A percentile compares a stretch with the other conserved stretches of the same genome.
phyloP scores from a whole-genome alignment of 2,113 vertebrate genomes.

The Nanger granti region DNA sequence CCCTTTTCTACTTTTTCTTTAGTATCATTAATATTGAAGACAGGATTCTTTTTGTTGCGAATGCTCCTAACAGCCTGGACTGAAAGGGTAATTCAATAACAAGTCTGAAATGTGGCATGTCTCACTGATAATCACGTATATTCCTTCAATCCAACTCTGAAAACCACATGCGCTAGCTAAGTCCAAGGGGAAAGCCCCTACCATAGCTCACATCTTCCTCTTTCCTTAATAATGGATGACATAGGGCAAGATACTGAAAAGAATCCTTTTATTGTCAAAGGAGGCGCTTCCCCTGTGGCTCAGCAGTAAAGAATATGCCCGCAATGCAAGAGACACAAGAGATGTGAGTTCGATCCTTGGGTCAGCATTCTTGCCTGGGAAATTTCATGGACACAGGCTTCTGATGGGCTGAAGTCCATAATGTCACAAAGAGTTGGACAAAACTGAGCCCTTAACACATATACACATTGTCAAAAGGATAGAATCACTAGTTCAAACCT shows the following conservation, averaged over 20 bases:
- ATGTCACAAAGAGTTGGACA: not conserved
- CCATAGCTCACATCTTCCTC: not conserved
- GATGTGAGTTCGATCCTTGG: not conserved
- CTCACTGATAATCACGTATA: not conserved
- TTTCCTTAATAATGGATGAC: not conserved
- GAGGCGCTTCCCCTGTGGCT: not conserved
- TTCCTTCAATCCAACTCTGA: not conserved
- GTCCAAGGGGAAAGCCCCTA: not conserved
- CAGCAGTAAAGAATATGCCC: not conserved
- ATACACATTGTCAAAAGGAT: not conserved
- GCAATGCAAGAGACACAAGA: not conserved
- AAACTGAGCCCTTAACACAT: not conserved
- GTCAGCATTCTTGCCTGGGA: not conserved
- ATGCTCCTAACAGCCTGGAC: not conserved
- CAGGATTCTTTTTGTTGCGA: conserved; percentile 13
- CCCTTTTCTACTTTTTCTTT: not conserved
- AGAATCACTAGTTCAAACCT: not conserved
- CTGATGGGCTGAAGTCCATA: not conserved
- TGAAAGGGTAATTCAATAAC: not conserved
- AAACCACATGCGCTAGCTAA: not conserved
- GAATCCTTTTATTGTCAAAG: not conserved
- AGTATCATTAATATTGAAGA: not conserved
- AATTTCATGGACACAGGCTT: not conserved
- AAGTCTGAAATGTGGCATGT: not conserved
- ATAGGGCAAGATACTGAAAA: not conserved